A percentile compares a stretch with the other conserved stretches of the same genome.
These are phyloP conservation scores for Himalopsyche kuldschensis DNA, from an alignment of 2,888 invertebrate genomes.

Conservation along the genomic window DNA sequence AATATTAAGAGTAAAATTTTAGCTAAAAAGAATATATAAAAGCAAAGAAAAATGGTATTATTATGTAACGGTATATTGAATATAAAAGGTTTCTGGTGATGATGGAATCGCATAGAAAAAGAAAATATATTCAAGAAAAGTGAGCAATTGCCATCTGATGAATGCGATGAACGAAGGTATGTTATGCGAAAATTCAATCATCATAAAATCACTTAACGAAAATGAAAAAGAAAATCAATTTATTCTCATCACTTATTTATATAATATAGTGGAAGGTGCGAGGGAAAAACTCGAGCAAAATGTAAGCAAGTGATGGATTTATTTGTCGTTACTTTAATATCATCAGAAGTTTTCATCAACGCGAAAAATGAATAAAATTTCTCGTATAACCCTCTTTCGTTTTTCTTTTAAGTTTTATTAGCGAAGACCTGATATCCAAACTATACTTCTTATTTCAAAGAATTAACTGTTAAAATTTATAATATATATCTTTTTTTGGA, in stretches of 20 bases:
- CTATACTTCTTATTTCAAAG: too few species aligned
- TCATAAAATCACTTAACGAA: neutral
- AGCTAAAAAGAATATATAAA: too few species aligned
- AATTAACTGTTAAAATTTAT: too few species aligned
- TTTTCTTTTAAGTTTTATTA: too few species aligned
- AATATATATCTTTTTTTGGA: too few species aligned
- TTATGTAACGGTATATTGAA: too few species aligned
- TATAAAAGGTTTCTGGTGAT: neutral
- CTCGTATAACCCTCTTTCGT: too few species aligned
- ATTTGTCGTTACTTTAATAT: neutral
- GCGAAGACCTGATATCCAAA: too few species aligned
- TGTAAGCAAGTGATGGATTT: neutral
- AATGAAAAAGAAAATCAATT: conserved; percentile 1
- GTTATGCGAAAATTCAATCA: neutral
- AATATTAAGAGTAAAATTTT: too few species aligned
- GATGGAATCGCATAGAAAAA: neutral
- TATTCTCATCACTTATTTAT: neutral
- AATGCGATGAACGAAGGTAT: neutral
- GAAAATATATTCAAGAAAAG: neutral
- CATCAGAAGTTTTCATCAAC: neutral
- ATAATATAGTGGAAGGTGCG: neutral
- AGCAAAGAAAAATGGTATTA: too few species aligned
- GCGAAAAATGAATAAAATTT: too few species aligned
- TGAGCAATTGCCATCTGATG: neutral
- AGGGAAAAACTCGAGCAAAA: neutral